phyloP scores from a whole-genome alignment of 2,113 vertebrate genomes.

The Cyprinodon tularosa region DNA sequence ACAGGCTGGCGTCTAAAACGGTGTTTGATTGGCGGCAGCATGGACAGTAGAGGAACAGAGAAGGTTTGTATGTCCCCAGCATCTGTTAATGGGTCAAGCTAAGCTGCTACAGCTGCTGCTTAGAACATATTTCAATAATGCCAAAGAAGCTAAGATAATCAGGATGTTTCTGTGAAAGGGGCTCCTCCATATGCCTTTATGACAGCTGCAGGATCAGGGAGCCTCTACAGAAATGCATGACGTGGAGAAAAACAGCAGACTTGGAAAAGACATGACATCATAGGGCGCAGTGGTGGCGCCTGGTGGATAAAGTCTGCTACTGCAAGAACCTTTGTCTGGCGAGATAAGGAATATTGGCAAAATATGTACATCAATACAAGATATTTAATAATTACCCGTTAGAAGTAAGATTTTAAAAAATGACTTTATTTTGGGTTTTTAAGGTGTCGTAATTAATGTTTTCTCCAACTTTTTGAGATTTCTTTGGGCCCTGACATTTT shows the following conservation, averaged over 20 bases:
- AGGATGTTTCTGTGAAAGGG: not conserved
- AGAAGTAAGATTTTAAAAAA: not conserved
- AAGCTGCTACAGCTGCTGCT: too few species aligned
- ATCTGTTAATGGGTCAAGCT: not conserved
- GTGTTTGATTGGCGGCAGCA: slow-evolving; percentile 68
- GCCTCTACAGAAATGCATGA: slow-evolving; percentile 33
- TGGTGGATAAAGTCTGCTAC: slow-evolving; percentile 44
- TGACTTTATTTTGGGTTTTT: not conserved
- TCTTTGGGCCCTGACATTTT: not conserved
- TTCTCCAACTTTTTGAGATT: not conserved
- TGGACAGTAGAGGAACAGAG: slow-evolving; percentile 29
- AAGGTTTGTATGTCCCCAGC: slow-evolving; percentile 6
- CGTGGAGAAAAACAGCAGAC: slow-evolving; percentile 50
- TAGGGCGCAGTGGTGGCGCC: slow-evolving; percentile 65
- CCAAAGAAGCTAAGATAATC: not conserved
- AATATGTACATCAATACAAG: not conserved
- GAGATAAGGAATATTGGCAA: not conserved
- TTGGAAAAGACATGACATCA: slow-evolving; percentile 60
- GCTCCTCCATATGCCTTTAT: slow-evolving; percentile 10
- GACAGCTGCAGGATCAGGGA: slow-evolving; percentile 52
- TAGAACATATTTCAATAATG: too few species aligned
- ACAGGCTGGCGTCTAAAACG: slow-evolving; percentile 77
- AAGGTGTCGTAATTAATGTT: not conserved
- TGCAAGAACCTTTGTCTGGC: slow-evolving; percentile 51
- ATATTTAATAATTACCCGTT: not conserved